Evolutionary conservation across 1,140 invertebrate genomes (phyloP), one percentile per base, ranked within the genome.

Genomic region (Penaeus chinensis): DNA sequence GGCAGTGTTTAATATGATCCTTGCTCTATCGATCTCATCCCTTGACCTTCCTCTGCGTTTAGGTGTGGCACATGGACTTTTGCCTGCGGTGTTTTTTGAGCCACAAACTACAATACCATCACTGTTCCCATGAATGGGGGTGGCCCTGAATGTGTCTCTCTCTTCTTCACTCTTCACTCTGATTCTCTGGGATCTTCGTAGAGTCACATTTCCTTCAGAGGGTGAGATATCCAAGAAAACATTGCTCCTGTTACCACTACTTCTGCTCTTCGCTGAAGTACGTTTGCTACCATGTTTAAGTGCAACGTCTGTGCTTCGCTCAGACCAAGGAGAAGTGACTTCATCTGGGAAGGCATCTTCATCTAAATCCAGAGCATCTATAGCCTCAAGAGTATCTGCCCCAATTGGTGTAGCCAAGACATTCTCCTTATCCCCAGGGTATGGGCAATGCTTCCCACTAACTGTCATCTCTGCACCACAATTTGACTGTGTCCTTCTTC

Each of bases 351-450:
- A 84, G 18, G 65, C 54, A 22, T 63, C 66, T 24, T 79, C 63
- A 79, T 80, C 37, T 5, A 85, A 62, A 79, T 80, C 84, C 84
- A 85, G 78, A 5, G 84, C 77, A 85, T 85, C 76, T 27, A 78
- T 78, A 13, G 60, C 83, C 60, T 85, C 63, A 19, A 65, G 76
- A 27, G 84, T 78, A 27, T 69, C 63, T 60, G 18, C 60, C 19
- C 74, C 62, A 4, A 79, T 37, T 27, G 60, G 16, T n/a, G 16
- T 24, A 18, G 16, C 11, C 62, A 24, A 20, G 60, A n/a, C 32
- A 47, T 54, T 47, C 13, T 85, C 37, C 42, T 54, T 78, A 13
- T 47, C 47, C 11, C 11, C 47, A 47, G 47, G 47, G 4, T 47
- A 7, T 47, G 47, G 47, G 11, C 47, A 47, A 10, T 47, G 47